Evolutionary conservation across 2,113 vertebrate genomes (phyloP).

Genomic region (Cyprinus carpio): DNA sequence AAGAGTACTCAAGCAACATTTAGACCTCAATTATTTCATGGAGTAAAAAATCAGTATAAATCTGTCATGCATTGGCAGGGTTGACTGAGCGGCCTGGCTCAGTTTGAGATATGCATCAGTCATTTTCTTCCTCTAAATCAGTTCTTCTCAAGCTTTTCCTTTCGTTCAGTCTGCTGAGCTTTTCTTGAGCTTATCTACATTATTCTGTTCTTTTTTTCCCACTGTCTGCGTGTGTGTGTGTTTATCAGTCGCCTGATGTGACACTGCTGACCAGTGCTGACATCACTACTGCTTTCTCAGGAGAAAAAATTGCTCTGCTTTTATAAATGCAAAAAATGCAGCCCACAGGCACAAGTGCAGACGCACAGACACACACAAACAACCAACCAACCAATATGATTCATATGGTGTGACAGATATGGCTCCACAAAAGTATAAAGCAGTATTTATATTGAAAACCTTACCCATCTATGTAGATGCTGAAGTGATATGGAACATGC

Average conservation of each 20-base stretch:
- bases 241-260: conserved; percentile 50
- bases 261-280: conserved; percentile 57
- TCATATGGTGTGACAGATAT: conserved; percentile 30
- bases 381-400: conserved; percentile 32
- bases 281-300: conserved; percentile 50
- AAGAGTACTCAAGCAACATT: neutral
- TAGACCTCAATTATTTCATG: conserved; percentile 26
- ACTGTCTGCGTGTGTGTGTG: conserved; percentile 35
- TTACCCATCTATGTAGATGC: conserved; percentile 9
- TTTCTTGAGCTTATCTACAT: conserved; percentile 32
- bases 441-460: neutral
- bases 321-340: conserved; percentile 49
- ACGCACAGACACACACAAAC: conserved; percentile 29
- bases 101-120: conserved; percentile 30
- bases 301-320: conserved; percentile 52
- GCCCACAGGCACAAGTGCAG: neutral
- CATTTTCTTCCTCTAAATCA: conserved; percentile 36
- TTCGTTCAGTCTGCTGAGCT: conserved; percentile 46
- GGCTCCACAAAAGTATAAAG: neutral
- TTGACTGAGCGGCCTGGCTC: conserved; percentile 17
- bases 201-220: conserved; percentile 4
- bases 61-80: conserved; percentile 19
- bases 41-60: conserved; percentile 12
- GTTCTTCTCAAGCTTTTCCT: conserved; percentile 47
- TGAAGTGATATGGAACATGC: neutral